Evolutionary conservation across 2,113 vertebrate species (phyloP), one percentile per base, ranked within the genome.

Genomic region (Anhinga rufa): DNA sequence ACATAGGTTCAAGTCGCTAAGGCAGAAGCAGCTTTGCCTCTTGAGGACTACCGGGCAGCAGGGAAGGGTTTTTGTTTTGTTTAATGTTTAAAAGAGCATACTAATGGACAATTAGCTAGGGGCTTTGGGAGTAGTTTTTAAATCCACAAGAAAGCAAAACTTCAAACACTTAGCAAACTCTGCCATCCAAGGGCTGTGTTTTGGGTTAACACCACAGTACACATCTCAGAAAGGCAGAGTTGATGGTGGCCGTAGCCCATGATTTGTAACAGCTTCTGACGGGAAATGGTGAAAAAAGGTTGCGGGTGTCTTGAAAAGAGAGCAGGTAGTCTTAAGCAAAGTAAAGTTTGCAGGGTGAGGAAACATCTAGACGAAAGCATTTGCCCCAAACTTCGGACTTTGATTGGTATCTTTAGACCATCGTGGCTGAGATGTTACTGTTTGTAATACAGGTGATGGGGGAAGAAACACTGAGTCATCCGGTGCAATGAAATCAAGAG

Each of bases 101-200:
- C 88, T 94, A 97, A 97, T 91, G 86, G 72, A 89, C 94, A 94
- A 94, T 94, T 93, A 97, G 88, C 29, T 32, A 32, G 55, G 24
- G 22, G 21, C 77, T 79, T 91, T 65, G 82, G 42, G 60, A 90
- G 28, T 62, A 58, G 78, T 28, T 75, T 93, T 91, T 51, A 92
- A 97, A 96, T 92, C 70, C 88, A 96, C 86, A 82, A 90, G 28
- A 62, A 61, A 21, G 7, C 34, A 29, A 82, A 74, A 32, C 84
- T 92, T 94, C 82, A 88, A 91, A 78, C 72, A 32, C 69, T 79
- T 52, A 3, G 57, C 61, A 34, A 89, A 54, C 57, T 21, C 20
- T 15, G 69, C 49, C 81, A 17, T 55, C 36, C 55, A 25, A 46
- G 46, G 3, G 10, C 31, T 65, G 38, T 70, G 91, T 44, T 87